These are phyloP conservation scores for Ostrea edulis DNA, from an alignment of 1,140 invertebrate genomes.

Conservation along the genomic window DNA sequence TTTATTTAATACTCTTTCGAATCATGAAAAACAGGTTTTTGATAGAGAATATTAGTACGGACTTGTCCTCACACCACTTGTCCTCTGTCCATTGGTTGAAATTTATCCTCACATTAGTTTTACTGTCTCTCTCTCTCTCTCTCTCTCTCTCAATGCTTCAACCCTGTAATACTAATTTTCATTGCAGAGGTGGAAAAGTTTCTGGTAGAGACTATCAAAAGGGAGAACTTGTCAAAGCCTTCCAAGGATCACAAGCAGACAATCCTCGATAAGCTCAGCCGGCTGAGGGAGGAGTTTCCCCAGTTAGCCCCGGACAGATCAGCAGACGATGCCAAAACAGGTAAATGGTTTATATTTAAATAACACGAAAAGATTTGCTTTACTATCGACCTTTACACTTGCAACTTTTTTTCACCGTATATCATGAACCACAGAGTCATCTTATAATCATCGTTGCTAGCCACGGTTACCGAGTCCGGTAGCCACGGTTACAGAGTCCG, in stretches of 20 bases:
- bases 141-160: not conserved
- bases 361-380: not conserved
- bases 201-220: slow-evolving; percentile 67
- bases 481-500: too few relatives aligned
- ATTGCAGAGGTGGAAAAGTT: slow-evolving; percentile 70
- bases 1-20: too few relatives aligned
- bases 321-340: not conserved
- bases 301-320: slow-evolving; percentile 47
- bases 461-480: too few relatives aligned
- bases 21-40: too few relatives aligned
- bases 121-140: slow-evolving; percentile 22
- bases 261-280: slow-evolving; percentile 65
- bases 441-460: too few relatives aligned
- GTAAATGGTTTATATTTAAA: slow-evolving; percentile 7
- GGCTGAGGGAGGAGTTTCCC: slow-evolving; percentile 64
- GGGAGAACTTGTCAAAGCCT: slow-evolving; percentile 63
- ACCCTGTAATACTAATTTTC: not conserved
- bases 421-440: too few relatives aligned
- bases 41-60: too few relatives aligned
- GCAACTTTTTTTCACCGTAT: not conserved
- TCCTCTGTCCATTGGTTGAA: too few relatives aligned
- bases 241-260: slow-evolving; percentile 60
- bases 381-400: not conserved
- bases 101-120: too few relatives aligned
- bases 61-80: too few relatives aligned